Percentiles rank a stretch among this genome's conserved stretches.
Evolutionary conservation across 2,888 invertebrate species (phyloP).

Genomic region (Dryocosmus kuriphilus): DNA sequence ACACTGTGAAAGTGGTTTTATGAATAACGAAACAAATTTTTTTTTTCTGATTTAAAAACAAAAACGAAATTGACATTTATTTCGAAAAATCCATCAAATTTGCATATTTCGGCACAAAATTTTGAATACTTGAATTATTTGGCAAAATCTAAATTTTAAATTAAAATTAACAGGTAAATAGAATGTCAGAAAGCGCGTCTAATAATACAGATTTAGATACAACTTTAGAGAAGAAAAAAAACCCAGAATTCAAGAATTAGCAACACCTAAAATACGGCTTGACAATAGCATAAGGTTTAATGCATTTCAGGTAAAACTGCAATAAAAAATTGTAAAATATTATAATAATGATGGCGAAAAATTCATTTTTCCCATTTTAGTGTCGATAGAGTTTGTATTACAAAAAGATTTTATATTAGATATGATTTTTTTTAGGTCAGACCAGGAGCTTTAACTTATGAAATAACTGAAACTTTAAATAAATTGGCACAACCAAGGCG

Average conservation of each 20-base stretch:
- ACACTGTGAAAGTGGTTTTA: not conserved
- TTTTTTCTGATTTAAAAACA: not conserved
- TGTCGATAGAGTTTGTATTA: not conserved
- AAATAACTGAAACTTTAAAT: slow-evolving; percentile 5
- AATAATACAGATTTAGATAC: not conserved
- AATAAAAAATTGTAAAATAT: not conserved
- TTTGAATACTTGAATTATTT: not conserved
- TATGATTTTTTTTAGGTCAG: not conserved
- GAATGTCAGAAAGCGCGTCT: slow-evolving; percentile 1
- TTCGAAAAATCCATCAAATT: not conserved
- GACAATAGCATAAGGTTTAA: slow-evolving; percentile 13
- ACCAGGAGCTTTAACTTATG: slow-evolving; percentile 34
- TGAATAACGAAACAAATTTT: not conserved
- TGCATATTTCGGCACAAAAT: slow-evolving; percentile 8
- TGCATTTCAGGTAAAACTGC: slow-evolving; percentile 16
- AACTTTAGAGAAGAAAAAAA: not conserved
- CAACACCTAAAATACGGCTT: slow-evolving; percentile 2
- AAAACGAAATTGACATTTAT: not conserved
- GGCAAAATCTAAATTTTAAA: slow-evolving; percentile 29
- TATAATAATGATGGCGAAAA: not conserved
- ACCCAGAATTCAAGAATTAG: slow-evolving; percentile 20
- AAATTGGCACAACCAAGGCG: slow-evolving; percentile 34
- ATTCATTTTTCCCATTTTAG: not conserved
- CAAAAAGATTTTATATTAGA: not conserved
- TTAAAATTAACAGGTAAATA: not conserved